Base-by-base conservation (phyloP, 2,888 invertebrate species). In the Pediacus dermestoides region DNA sequence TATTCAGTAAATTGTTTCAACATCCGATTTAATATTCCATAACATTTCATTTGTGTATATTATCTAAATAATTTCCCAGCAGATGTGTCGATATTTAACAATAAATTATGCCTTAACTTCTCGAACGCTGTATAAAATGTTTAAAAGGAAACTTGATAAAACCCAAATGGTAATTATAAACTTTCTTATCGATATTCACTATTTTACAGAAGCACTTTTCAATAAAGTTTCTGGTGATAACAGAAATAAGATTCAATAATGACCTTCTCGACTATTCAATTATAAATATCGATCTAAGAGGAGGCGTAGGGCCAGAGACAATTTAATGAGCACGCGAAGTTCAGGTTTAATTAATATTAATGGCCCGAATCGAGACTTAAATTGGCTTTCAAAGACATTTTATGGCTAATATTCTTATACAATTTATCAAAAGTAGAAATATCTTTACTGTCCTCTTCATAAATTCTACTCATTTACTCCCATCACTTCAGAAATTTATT, bases 341-440 rank as follows among this genome's bases (percentile, higher is more conserved):
- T 55, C 51, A 44, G 39, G 38, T 53, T 55, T 58, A 55, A 58
- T 58, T 57, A 58, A 57, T 55, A 57, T 56, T 57, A 57, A 58
- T 58, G 54, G 48, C 31, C 37, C 42, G 47, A 46, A 48, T 52
- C 49, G 52, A 39, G 42, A 44, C 50, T 50, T 52, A 54, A 58
- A 60, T 58, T 60, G 56, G 52, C 55, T 48, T 48, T 44, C 40
- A 46, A 55, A 55, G 53, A 54, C 52, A 57, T 48, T 57, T 57
- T 55, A 55, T 52, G 50, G 55, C 44, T 51, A 52, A 57, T 54
- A 55, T 56, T 55, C 48, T 46, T 50, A 32, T 30, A 32, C 27
- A 23, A 39, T 48, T 44, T 46, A 48, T 48, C 46, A 48, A 32
- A 36, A 11, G 37, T 15, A 6, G 28, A 36, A 26, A 28, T 28